phyloP scores from a whole-genome alignment of 2,113 vertebrate genomes.

The Microtus richardsoni region DNA sequence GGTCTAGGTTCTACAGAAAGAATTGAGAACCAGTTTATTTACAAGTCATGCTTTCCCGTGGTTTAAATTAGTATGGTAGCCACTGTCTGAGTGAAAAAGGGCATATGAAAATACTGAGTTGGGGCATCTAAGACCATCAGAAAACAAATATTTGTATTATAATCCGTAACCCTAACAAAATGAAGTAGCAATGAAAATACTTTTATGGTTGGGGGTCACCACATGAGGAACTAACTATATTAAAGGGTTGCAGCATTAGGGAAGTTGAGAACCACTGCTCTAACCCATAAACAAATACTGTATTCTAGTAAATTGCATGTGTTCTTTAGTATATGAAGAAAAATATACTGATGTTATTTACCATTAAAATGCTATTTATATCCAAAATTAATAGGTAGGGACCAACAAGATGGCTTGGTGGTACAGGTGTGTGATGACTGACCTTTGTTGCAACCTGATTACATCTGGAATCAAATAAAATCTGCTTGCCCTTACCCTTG shows the following conservation, averaged over 20 bases:
- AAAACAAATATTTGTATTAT: too few relatives aligned
- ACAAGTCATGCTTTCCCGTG: neutral
- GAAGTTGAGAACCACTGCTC: neutral
- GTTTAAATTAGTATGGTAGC: constrained; percentile 10
- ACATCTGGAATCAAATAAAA: too few relatives aligned
- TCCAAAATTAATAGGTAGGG: neutral
- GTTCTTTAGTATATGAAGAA: neutral
- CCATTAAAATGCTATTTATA: neutral
- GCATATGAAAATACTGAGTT: neutral
- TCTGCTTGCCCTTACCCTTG: too few relatives aligned
- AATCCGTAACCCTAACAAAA: too few relatives aligned
- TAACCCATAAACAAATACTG: neutral
- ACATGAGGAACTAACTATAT: too few relatives aligned
- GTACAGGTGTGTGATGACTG: too few relatives aligned
- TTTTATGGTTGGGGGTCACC: too few relatives aligned
- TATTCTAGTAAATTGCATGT: neutral
- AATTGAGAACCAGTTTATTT: neutral
- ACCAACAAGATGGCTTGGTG: neutral
- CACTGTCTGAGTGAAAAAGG: neutral
- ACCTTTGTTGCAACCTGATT: too few relatives aligned
- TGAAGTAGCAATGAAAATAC: too few relatives aligned
- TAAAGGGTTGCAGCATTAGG: too few relatives aligned
- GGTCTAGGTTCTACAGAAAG: neutral
- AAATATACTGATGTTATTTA: neutral
- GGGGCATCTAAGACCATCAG: neutral